Base-by-base conservation (phyloP, 2,797 vertebrate genomes). In the Propithecus deckenii region DNA sequence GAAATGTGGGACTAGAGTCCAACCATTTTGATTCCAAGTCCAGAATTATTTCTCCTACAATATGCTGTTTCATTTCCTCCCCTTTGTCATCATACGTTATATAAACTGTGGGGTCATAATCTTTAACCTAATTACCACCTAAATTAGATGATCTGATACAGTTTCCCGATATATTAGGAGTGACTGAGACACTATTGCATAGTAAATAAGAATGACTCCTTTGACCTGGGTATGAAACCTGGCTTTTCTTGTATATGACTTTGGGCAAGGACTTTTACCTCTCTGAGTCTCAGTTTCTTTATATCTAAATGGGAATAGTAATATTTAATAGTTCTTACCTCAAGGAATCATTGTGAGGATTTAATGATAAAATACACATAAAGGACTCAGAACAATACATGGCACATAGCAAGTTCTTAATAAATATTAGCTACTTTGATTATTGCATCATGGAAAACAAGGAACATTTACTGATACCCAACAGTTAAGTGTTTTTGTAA, bases 61-160 rank as follows among this genome's bases (percentile, higher is more conserved):
- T 61, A 90, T 48, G n/a, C 5, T 32, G 4, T 52, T 81, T 86
- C 7, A 38, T 20, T 57, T 71, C 17, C 48, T 86, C 15, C 35
- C 9, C 23, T 71, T 72, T 76, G 12, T 72, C 35, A 57, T 76
- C 69, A 35, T 48, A 63, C 7, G 22, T 61, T 71, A 75, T 43
- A 22, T 81, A 57, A 97, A 46, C 30, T 52, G 9, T 28, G 14
- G 15, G 25, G 3, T 0, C 81, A 97, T n/a, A 46, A n/a, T 94
- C 94, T 97, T 98, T 98, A 97, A 98, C 98, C 96, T 98, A 97
- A 85, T 30, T 96, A 94, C 97, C 72, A 97, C 48, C 97, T 1
- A 91, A 96, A 86, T 86, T 65, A 85, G 75, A 85, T 96, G 38
- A 13, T 97, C 92, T 98, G 95, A 97, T 98, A 96, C 22, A 96